Base-by-base conservation (phyloP, 2,797 vertebrate species). In the Margarornis squamiger region DNA sequence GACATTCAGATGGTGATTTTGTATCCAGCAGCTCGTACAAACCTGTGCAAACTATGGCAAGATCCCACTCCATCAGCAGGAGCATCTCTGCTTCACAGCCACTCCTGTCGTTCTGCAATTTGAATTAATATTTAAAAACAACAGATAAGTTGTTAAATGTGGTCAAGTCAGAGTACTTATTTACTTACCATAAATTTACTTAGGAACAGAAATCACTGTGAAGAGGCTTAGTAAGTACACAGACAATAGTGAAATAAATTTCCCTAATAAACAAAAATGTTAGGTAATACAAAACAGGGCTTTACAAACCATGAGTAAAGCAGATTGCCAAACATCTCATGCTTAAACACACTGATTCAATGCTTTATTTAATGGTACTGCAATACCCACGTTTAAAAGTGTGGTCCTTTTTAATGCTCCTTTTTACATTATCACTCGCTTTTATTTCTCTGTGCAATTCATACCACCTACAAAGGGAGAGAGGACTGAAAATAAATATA, bases 21-120 rank as follows among this genome's bases (percentile, higher is more conserved):
- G 12, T 5, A 48, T 2, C 18, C 59, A 19, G 36, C 9, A 74
- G 17, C 32, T 52, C 15, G 10, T 16, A 39, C 29, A 49, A 38
- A 66, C 6, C 4, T 0, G 12, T 9, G 6, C 26, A 12, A 71
- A 58, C 18, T 4, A 6, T 0, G 1, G 32, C 59, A 38, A 38
- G 8, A 20, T 36, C 82, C 55, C 2, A 6, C 30, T 48, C 59
- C 14, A 13, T 11, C 16, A 68, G 51, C 38, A 32, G 0, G 2
- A 71, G 26, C 18, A 55, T 7, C 82, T 82, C 80, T 41, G 51
- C 20, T 32, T 86, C 30, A 32, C 3, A 70, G 55, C n/a, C 43
- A n/a, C 45, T 54, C 48, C 61, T 63, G 34, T 7, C 41, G 39
- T 27, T 19, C 41, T 55, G 21, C 55, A 11, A 73, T 67, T 36